phyloP scores from a whole-genome alignment of 2,888 invertebrate genomes.

The Panopea generosa region DNA sequence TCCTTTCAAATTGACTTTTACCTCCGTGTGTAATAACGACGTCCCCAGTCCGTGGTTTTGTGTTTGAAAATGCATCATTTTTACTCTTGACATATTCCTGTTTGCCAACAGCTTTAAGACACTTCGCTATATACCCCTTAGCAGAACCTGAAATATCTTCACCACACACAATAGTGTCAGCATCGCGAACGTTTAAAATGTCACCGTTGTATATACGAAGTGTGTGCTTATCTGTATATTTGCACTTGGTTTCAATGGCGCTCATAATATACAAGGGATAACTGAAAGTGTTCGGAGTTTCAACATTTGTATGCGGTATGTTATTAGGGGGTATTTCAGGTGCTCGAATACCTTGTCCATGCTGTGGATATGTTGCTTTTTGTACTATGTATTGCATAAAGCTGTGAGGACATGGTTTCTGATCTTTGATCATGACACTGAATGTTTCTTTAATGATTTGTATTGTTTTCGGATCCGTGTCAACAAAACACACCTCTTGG shows the following conservation, averaged over 20 bases:
- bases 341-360: too few relatives aligned
- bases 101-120: slow-evolving; percentile 10
- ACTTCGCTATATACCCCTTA: slow-evolving; percentile 15
- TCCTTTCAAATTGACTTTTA: slow-evolving; percentile 11
- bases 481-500: slow-evolving; percentile 66
- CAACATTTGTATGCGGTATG: too few relatives aligned
- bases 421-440: slow-evolving; percentile 2
- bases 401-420: background rate
- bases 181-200: slow-evolving; percentile 9
- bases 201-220: slow-evolving; percentile 17
- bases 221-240: slow-evolving; percentile 5
- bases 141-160: slow-evolving; percentile 22
- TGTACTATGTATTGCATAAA: too few relatives aligned
- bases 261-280: too few relatives aligned
- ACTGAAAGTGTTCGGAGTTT: too few relatives aligned
- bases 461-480: slow-evolving; percentile 51
- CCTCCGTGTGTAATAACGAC: slow-evolving; percentile 21
- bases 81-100: slow-evolving; percentile 14
- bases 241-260: background rate
- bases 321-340: too few relatives aligned
- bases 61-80: background rate
- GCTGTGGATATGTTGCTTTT: too few relatives aligned
- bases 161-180: slow-evolving; percentile 37
- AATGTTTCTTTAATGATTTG: slow-evolving; percentile 35
- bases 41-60: slow-evolving; percentile 4